Conservation (phyloP, 1,140 invertebrate species). For the Odontomachus brunneus region DNA sequence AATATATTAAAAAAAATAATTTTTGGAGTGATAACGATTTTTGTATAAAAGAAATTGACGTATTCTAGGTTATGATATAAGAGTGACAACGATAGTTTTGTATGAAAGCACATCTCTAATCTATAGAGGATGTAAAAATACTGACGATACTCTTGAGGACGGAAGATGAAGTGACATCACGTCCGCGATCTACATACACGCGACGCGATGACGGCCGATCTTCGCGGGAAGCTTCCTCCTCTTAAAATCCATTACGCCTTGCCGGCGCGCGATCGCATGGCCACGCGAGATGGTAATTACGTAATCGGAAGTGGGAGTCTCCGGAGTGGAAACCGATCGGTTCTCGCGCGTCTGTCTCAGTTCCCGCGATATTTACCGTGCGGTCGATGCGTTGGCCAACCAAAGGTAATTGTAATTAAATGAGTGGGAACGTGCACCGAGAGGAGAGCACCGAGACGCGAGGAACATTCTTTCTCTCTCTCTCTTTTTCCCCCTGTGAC, state of each 20-base stretch:
- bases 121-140: no score
- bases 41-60: no score
- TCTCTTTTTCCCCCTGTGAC: neutral
- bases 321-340: constrained; percentile 49
- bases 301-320: constrained; percentile 46
- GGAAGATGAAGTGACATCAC: neutral
- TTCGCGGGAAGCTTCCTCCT: neutral
- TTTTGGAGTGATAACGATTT: no score
- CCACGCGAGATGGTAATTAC: constrained; percentile 51
- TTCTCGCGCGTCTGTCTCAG: neutral
- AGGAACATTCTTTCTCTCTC: constrained; percentile 1
- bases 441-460: neutral
- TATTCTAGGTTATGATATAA: no score
- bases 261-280: constrained; percentile 25
- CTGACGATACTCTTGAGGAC: neutral
- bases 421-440: neutral
- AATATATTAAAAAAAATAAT: no score
- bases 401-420: constrained; percentile 50
- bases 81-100: no score
- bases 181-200: neutral
- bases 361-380: constrained; percentile 39
- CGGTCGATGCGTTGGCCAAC: constrained; percentile 1
- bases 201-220: constrained; percentile 3
- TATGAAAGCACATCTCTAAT: no score
- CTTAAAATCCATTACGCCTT: constrained; percentile 37